Evolutionary conservation across 2,888 invertebrate species (phyloP), one percentile per base, ranked within the genome.

Genomic region (Laspeyria flexula): DNA sequence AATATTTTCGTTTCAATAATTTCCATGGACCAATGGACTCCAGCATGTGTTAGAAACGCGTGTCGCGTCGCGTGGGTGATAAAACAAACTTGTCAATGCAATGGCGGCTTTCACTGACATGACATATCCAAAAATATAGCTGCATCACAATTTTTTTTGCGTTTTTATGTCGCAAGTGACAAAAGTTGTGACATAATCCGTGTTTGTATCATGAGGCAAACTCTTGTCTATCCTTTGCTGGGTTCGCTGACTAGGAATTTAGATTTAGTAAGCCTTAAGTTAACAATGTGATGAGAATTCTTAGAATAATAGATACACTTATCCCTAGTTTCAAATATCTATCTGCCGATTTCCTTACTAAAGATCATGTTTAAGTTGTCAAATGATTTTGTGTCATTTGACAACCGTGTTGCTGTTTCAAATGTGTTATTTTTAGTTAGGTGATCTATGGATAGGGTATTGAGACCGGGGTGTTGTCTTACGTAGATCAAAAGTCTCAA

Each of bases 61-160:
- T 43, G 43, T 51, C 50, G 55, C 50, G 71, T 55, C 59, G 67
- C 56, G 62, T 56, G 37, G 47, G 64, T 58, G 61, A 43, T 38
- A 10, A 46, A 43, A 34, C 38, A 31, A 41, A 53, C 43, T 70
- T 65, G 62, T 65, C 52, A 56, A 49, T 15, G 39, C 71, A 67
- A 67, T 54, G 56, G 71, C 64, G 71, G 67, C 67, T 67, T 70
- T 67, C 64, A 21, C 43, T 44, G 55, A 43, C 63, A 42, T 34
- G 18, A 55, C 42, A 41, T 47, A 18, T 34, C 31, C 15, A 23
- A 29, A n/a, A n/a, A 33, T 34, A 43, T 38, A 25, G 27, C 21
- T 43, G 12, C 49, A 45, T 52, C 45, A 52, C 45, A 50, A 40
- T 40, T 43, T 43, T 43, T 13, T 39, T 43, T 15, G 37, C 41